Evolutionary conservation across 2,113 vertebrate genomes (phyloP), one percentile per base, ranked within the genome.

Genomic region (Ranitomeya variabilis): DNA sequence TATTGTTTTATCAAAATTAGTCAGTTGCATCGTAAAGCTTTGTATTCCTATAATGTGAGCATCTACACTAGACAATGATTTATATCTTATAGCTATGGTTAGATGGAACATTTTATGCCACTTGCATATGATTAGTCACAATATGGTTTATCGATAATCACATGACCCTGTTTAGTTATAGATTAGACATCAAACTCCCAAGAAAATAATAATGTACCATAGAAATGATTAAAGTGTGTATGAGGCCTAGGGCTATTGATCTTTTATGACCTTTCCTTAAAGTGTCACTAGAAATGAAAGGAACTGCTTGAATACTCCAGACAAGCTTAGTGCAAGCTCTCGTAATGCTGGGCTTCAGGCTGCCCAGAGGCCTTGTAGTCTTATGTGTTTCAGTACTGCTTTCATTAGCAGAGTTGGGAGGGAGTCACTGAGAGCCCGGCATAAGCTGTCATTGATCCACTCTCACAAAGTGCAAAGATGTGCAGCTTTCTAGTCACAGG

Each of bases 401-500:
- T 95, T 96, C 93, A 93, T 96, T 95, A 96, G 94, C 90, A 92
- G 92, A 92, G 89, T 90, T 92, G 91, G 90, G 92, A 92, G 90
- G 90, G 93, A 91, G 90, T 91, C 91, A 92, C 91, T 93, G 93
- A 91, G 82, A 94, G 93, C 93, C 91, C 86, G 89, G 95, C 91
- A 94, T 93, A 93, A 92, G 92, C 90, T 94, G 93, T 92, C 94
- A 95, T 95, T 94, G 95, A 96, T 95, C 94, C 92, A 92, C 93
- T 91, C 90, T 91, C 91, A 91, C 91, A 86, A 86, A 94, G 94
- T 82, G 51, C 92, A 89, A 76, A 90, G 90, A 93, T 93, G 90
- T 90, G 92, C 92, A 89, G 89, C 89, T 90, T 93, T 95, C 90
- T 90, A 94, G 94, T 95, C 95, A 95, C 91, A 93, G 93, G 90